These are phyloP conservation scores for Thermophis baileyi DNA, from an alignment of 2,113 vertebrate genomes.

Conservation along the genomic window DNA sequence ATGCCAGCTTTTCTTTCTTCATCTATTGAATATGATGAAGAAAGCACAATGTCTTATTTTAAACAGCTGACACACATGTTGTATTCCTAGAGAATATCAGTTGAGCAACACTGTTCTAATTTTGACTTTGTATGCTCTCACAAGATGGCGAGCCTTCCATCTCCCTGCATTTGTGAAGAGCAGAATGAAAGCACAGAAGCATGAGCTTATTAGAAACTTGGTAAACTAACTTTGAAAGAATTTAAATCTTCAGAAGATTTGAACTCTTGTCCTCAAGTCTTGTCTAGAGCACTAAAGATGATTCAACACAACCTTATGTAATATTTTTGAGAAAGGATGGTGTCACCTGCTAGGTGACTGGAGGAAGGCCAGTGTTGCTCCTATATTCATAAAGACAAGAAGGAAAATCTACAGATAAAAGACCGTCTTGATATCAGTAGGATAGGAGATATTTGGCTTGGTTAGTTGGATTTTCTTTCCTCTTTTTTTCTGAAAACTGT, in stretches of 20 bases:
- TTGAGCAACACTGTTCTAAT: background rate
- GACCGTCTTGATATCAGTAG: background rate
- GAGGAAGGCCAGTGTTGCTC: background rate
- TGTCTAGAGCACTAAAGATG: background rate
- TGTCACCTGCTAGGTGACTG: background rate
- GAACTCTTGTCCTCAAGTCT: background rate
- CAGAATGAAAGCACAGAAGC: background rate
- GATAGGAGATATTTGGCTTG: background rate
- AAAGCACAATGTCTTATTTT: too few relatives aligned
- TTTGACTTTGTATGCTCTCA: background rate
- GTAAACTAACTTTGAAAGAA: background rate
- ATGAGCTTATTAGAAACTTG: background rate
- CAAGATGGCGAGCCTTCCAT: background rate
- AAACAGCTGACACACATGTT: too few relatives aligned
- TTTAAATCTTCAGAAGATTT: background rate
- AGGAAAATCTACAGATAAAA: background rate
- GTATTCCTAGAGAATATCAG: constrained; percentile 14
- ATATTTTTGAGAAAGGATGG: background rate
- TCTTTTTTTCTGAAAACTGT: background rate
- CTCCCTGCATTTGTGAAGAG: background rate
- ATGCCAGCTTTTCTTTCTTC: too few relatives aligned
- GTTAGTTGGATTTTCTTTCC: background rate
- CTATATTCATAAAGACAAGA: background rate
- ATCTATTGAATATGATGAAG: too few relatives aligned
- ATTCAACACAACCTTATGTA: background rate